Evolutionary conservation across 2,113 vertebrate species (phyloP), one percentile per base, ranked within the genome.

Genomic region (Rhinolophus ferrumequinum): DNA sequence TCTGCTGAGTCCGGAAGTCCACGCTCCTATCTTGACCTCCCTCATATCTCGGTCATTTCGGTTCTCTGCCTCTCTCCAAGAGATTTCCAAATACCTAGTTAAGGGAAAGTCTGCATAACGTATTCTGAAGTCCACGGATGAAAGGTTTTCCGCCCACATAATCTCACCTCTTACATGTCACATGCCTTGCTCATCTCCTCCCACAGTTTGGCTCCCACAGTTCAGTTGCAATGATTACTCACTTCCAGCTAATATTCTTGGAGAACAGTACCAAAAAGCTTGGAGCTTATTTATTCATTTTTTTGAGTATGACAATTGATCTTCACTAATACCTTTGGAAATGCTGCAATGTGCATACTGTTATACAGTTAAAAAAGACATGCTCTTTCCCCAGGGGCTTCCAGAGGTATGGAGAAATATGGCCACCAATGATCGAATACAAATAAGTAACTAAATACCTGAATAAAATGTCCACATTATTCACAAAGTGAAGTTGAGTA

Each of bases 261-360:
- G 84, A 87, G 13, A 85, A 88, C 3, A 80, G 26, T 9, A 81
- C 21, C 86, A 6, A 89, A 93, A 77, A 70, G n/a, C 66, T 84
- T 35, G 76, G n/a, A 84, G 44, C 21, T 90, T 85, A 70, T 38
- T 83, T 75, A 75, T 73, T 54, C 24, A 47, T 58, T 83, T 76
- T 83, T 88, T 35, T 56, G 26, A 93, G 50, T 70, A 60, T 18
- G 82, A 88, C 41, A 92, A 33, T 38, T 93, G 67, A 88, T 79
- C 58, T 85, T 90, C 33, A 81, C 67, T 76, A 88, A 81, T 72
- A 13, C 60, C 66, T 76, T n/a, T 33, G 86, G 41, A 94, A 94
- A 88, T 75, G 41, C 14, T 30, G 86, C 50, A 85, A 22, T 33
- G 54, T 69, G 2, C 6, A 28, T 30, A 38, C 9, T 86, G 54